A percentile compares a stretch with the other conserved stretches of the same genome.
Conservation (phyloP, 2,888 invertebrate species). For the Uropetala carovei region DNA sequence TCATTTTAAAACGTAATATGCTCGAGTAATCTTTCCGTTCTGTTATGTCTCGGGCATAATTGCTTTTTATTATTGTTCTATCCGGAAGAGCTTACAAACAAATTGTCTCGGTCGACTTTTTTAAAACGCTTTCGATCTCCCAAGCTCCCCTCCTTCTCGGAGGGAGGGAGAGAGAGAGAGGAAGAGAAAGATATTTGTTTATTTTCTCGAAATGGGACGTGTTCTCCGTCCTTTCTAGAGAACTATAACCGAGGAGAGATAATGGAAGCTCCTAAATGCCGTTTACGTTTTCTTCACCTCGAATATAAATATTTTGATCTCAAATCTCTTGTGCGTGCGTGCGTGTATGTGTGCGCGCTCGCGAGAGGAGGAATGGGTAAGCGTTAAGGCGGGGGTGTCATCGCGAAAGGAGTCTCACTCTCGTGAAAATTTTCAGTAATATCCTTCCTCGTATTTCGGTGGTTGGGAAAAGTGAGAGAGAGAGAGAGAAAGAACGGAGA, state of each 20-base stretch:
- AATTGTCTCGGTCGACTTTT: background rate
- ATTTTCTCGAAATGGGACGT: constrained; percentile 24
- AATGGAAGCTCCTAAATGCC: constrained; percentile 39
- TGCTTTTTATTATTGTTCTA: background rate
- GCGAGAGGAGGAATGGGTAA: background rate
- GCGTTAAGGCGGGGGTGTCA: no score
- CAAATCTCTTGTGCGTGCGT: background rate
- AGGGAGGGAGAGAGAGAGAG: background rate
- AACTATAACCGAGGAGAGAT: constrained; percentile 20
- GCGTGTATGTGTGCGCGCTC: background rate
- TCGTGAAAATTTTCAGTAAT: no score
- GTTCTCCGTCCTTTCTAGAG: background rate
- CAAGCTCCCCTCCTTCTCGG: background rate
- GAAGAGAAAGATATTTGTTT: background rate
- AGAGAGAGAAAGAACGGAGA: no score
- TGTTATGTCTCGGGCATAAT: background rate
- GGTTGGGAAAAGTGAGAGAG: no score
- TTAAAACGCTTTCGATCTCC: no score
- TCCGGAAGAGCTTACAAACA: background rate
- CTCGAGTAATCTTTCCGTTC: background rate
- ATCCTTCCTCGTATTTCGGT: no score
- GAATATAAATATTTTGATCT: constrained; percentile 45
- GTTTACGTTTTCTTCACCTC: constrained; percentile 32
- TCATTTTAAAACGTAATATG: background rate
- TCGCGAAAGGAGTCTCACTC: no score